Evolutionary conservation across 2,888 invertebrate species (phyloP).

Genomic region (Cephus sareptanus): DNA sequence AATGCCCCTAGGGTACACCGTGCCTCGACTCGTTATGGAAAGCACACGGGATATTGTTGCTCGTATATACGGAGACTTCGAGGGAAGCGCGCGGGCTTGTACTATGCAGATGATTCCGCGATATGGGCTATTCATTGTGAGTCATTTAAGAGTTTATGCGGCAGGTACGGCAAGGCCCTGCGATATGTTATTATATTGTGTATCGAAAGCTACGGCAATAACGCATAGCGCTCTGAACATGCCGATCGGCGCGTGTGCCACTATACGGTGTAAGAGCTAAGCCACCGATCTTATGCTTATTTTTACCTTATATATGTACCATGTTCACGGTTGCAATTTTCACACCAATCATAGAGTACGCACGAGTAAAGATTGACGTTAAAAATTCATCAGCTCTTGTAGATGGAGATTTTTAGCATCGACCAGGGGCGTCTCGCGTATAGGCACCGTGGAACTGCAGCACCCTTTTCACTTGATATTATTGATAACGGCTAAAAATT

Average conservation of each 20-base stretch:
- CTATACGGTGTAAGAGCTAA: neutral
- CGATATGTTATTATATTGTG: slow-evolving; percentile 50
- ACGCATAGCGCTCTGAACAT: slow-evolving; percentile 10
- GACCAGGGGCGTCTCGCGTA: no score
- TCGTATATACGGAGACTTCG: slow-evolving; percentile 49
- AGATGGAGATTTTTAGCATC: neutral
- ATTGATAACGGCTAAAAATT: no score
- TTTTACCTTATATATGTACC: no score
- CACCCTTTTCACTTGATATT: no score
- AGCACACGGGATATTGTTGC: slow-evolving; percentile 55
- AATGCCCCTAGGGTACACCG: slow-evolving; percentile 49
- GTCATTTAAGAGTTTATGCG: slow-evolving; percentile 57
- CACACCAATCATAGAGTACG: neutral
- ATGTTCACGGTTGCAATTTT: neutral
- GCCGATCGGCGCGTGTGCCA: slow-evolving; percentile 8
- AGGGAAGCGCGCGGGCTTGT: slow-evolving; percentile 51
- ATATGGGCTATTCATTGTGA: slow-evolving; percentile 61
- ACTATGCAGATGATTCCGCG: slow-evolving; percentile 62
- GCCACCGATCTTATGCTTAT: neutral
- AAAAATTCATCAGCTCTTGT: neutral
- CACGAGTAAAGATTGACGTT: neutral
- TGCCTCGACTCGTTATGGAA: slow-evolving; percentile 55
- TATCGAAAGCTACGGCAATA: slow-evolving; percentile 43
- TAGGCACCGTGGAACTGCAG: no score
- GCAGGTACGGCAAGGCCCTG: slow-evolving; percentile 37